Conservation (phyloP, 2,113 vertebrate genomes). For the Oncorhynchus kisutch region DNA sequence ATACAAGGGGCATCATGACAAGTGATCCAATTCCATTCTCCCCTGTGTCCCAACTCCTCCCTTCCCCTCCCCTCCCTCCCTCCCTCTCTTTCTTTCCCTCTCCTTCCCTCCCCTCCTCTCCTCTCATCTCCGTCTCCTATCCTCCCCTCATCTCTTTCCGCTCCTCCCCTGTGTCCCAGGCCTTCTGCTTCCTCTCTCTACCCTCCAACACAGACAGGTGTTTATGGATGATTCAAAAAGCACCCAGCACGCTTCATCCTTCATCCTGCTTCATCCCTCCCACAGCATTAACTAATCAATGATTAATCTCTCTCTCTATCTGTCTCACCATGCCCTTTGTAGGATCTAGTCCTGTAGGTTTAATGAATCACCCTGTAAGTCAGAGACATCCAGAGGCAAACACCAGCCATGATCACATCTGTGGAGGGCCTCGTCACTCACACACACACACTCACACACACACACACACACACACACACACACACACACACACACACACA, state of each 20-base stretch:
- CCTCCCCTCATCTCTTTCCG: conserved; percentile 8
- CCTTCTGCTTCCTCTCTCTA: too few relatives aligned
- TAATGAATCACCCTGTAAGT: not conserved
- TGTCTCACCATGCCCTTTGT: not conserved
- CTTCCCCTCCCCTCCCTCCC: not conserved
- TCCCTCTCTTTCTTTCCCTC: not conserved
- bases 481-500: conserved; percentile 6
- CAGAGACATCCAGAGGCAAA: not conserved
- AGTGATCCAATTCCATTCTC: not conserved
- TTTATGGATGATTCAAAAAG: too few relatives aligned
- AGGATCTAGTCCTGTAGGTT: not conserved
- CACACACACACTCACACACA: conserved; percentile 4
- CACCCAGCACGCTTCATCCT: too few relatives aligned
- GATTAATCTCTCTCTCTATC: not conserved
- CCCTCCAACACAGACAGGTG: too few relatives aligned
- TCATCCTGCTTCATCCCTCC: too few relatives aligned
- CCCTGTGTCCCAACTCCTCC: not conserved
- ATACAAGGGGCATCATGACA: too few relatives aligned
- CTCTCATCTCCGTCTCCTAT: not conserved
- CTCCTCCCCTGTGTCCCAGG: too few relatives aligned
- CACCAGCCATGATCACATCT: not conserved
- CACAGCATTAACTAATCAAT: too few relatives aligned
- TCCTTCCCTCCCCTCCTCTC: not conserved
- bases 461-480: too few relatives aligned
- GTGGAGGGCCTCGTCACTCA: conserved; percentile 20